Conservation (phyloP, 1,140 invertebrate species). For the Cardiocondyla obscurior region DNA sequence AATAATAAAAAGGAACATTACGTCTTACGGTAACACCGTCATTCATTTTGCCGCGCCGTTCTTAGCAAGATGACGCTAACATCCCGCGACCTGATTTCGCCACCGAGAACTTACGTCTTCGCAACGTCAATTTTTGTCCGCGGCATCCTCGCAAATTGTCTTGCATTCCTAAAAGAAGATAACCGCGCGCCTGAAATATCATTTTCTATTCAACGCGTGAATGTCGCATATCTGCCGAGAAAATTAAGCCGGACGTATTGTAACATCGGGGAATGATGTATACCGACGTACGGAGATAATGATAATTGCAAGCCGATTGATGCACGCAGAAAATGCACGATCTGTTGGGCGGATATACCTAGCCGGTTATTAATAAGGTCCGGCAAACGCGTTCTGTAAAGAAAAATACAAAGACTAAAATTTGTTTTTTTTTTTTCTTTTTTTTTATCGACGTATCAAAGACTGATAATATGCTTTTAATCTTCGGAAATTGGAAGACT, state of each 20-base stretch:
- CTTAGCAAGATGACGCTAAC: slow-evolving; percentile 4
- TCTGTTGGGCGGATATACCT: not conserved
- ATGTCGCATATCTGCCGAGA: not conserved
- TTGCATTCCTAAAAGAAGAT: not conserved
- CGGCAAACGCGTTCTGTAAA: not conserved
- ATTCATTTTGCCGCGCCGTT: not conserved
- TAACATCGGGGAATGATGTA: not conserved
- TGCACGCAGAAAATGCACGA: not conserved
- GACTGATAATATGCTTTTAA: not conserved
- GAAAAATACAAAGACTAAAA: no score
- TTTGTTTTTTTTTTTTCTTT: no score
- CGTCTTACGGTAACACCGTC: not conserved
- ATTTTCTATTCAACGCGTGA: not conserved
- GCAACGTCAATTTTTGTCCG: not conserved
- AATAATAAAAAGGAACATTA: no score
- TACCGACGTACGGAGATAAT: not conserved
- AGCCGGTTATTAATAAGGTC: not conserved
- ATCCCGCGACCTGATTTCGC: slow-evolving; percentile 20
- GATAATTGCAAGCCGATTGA: slow-evolving; percentile 12
- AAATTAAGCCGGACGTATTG: slow-evolving; percentile 7
- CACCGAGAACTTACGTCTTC: not conserved
- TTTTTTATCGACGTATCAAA: not conserved
- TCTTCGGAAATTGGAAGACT: not conserved
- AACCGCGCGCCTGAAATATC: not conserved
- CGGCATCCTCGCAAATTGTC: not conserved